A percentile compares a stretch with the other conserved stretches of the same genome.
Evolutionary conservation across 2,797 vertebrate species (phyloP).

Genomic region (Labroides dimidiatus): DNA sequence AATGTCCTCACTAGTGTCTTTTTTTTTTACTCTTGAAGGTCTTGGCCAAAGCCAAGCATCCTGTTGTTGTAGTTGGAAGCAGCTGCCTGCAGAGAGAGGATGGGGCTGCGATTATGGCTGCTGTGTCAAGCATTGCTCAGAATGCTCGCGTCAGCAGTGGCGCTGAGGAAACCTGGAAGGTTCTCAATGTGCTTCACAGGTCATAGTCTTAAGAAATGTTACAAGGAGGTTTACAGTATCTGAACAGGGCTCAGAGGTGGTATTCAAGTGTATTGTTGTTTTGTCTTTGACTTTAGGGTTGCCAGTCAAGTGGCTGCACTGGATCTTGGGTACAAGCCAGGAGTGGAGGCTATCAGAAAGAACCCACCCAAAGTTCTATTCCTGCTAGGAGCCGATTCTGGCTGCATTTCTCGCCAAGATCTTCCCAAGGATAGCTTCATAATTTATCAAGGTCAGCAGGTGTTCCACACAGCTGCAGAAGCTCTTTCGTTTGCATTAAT

Average conservation of each 20-base stretch:
- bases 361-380: conserved; percentile 89
- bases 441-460: conserved; percentile 91
- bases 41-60: conserved; percentile 86
- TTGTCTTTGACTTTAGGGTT: conserved; percentile 77
- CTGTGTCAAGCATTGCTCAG: conserved; percentile 87
- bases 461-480: conserved; percentile 39
- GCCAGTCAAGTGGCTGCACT: conserved; percentile 94
- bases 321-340: conserved; percentile 93
- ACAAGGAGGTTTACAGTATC: not conserved
- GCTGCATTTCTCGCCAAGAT: conserved; percentile 88
- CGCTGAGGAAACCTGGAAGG: conserved; percentile 86
- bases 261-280: conserved; percentile 73
- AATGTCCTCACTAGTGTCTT: not conserved
- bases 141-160: conserved; percentile 83
- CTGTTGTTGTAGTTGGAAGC: conserved; percentile 90
- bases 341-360: conserved; percentile 88
- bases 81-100: conserved; percentile 88
- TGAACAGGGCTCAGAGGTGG: not conserved
- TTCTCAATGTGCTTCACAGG: conserved; percentile 77
- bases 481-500: conserved; percentile 32
- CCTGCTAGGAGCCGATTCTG: conserved; percentile 91
- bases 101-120: conserved; percentile 87
- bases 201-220: conserved; percentile 25
- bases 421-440: conserved; percentile 89
- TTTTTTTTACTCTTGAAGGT: conserved; percentile 73